These are phyloP conservation scores for Brachypterus glaber DNA, from an alignment of 2,888 invertebrate genomes.

Conservation along the genomic window DNA sequence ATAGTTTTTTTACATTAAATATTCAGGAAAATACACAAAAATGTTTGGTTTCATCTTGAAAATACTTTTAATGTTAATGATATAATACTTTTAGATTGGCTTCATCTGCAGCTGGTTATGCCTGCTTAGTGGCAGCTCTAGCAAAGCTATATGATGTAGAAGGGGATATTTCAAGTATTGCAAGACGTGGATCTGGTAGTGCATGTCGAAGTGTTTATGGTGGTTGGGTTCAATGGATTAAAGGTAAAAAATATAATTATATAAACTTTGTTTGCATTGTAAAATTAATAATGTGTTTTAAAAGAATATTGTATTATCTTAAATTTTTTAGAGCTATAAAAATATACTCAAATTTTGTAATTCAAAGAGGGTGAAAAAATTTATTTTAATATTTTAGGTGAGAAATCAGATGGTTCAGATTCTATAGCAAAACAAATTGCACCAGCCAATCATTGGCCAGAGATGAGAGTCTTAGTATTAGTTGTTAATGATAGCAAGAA, in stretches of 20 bases:
- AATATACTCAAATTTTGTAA: neutral
- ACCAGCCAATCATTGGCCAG: constrained; percentile 74
- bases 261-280: too few species aligned
- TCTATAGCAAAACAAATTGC: constrained; percentile 68
- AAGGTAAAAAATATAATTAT: too few species aligned
- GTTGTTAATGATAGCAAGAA: constrained; percentile 80
- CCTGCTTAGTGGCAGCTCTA: constrained; percentile 77
- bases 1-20: too few species aligned
- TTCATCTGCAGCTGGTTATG: constrained; percentile 97
- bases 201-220: constrained; percentile 92
- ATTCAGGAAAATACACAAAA: too few species aligned
- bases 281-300: too few species aligned
- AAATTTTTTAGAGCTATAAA: neutral
- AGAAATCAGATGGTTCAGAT: constrained; percentile 52
- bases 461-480: constrained; percentile 79
- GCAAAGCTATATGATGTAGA: constrained; percentile 65
- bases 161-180: constrained; percentile 65
- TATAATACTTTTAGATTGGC: constrained; percentile 49
- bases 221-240: constrained; percentile 88
- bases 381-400: neutral
- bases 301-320: too few species aligned
- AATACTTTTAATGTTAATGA: too few species aligned
- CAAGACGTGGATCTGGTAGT: constrained; percentile 86
- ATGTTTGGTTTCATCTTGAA: too few species aligned
- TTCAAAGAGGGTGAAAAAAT: too few species aligned